Evolutionary conservation across 2,113 vertebrate genomes (phyloP).

Genomic region (Megaptera novaeangliae): DNA sequence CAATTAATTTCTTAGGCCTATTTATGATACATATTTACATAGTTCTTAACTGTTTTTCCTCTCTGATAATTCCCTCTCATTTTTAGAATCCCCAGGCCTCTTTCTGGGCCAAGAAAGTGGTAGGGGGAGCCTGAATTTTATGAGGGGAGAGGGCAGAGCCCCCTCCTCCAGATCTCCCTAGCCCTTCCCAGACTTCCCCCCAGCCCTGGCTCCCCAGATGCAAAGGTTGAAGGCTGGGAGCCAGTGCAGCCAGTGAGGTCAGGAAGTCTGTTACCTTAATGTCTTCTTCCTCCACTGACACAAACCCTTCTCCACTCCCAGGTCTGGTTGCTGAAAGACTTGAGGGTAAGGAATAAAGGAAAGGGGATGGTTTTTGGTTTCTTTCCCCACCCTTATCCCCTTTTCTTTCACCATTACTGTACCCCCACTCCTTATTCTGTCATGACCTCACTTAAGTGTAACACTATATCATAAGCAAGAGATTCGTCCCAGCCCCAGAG

Average conservation of each 20-base stretch:
- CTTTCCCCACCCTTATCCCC: neutral
- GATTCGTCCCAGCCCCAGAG: conserved; percentile 33
- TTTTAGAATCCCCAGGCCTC: conserved; percentile 69
- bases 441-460: conserved; percentile 72
- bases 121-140: conserved; percentile 62
- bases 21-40: conserved; percentile 80
- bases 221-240: conserved; percentile 30
- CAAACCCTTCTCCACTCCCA: conserved; percentile 16
- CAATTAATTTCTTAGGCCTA: conserved; percentile 78
- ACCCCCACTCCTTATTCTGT: conserved; percentile 14
- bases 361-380: conserved; percentile 47
- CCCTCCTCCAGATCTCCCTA: conserved; percentile 36
- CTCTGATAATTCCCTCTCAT: conserved; percentile 73
- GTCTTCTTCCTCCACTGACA: conserved; percentile 36
- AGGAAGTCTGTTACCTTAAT: conserved; percentile 75
- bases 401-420: conserved; percentile 36
- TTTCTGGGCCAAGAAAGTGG: conserved; percentile 70
- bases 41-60: conserved; percentile 77
- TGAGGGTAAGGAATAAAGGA: conserved; percentile 44
- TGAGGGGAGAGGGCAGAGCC: conserved; percentile 63
- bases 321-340: conserved; percentile 38
- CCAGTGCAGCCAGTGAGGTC: conserved; percentile 55
- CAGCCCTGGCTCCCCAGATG: conserved; percentile 23
- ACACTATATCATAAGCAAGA: conserved; percentile 71
- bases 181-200: neutral